Evolutionary conservation across 2,797 vertebrate genomes (phyloP), one percentile per base, ranked within the genome.

Genomic region (Epinephelus coioides): DNA sequence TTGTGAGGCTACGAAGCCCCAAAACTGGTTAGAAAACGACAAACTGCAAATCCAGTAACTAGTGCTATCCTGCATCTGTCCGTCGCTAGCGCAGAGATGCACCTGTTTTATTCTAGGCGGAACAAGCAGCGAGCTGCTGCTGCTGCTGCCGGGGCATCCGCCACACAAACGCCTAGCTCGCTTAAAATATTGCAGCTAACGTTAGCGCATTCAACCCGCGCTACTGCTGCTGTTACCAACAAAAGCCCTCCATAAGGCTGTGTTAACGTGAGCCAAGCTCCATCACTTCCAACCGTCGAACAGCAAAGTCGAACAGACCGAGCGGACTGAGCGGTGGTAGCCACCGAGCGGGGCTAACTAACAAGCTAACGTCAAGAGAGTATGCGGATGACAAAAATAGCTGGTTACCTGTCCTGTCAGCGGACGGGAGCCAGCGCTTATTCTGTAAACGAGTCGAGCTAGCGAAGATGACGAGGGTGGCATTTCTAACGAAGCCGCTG

Each of bases 31-130:
- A 11, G 14, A 8, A 61, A 55, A 71, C 2, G 0, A 17, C 38
- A 19, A 25, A 1, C 15, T 5, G 34, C 5, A 17, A 56, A 68
- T 8, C 47, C 47, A 10, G 15, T 5, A 13, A 60, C 12, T 21
- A 66, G 65, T 15, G 55, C 43, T 63, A 21, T 19, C 40, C 73
- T 34, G 69, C 73, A 69, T 78, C 73, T 66, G 65, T 40, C 55
- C 71, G 2, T 60, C 54, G 83, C 67, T 84, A 89, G 75, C 85
- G 85, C 88, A 84, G 82, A 83, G 77, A 73, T 94, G 94, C 94
- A 95, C 94, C 93, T 95, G 94, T 84, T 94, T 90, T 89, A 92
- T 94, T 93, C 86, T 91, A 86, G 82, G 89, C 83, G 69, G 86
- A 86, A 77, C 64, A 3, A 72, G 60, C 38, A 21, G 56, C 54